Conservation (phyloP, 2,797 vertebrate species). For the Rhinoraja longicauda region DNA sequence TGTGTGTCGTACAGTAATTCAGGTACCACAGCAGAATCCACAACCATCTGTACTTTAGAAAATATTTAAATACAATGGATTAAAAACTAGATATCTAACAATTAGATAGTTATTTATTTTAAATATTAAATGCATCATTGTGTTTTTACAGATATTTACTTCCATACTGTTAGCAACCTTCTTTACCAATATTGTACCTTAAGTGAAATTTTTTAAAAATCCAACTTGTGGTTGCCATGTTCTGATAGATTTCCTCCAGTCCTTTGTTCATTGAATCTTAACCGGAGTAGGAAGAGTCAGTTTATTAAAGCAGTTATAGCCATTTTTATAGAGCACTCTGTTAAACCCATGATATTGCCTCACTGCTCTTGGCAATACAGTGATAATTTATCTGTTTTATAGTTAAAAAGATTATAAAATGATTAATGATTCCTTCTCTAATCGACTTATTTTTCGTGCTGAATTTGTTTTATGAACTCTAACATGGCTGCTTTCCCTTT, state of each 20-base stretch:
- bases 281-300: background rate
- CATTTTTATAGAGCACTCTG: conserved; percentile 4
- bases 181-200: background rate
- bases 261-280: conserved; percentile 8
- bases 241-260: background rate
- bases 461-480: conserved; percentile 22
- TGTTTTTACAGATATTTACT: background rate
- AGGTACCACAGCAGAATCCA: conserved; percentile 55
- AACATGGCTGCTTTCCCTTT: conserved; percentile 20
- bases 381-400: background rate
- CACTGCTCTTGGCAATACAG: background rate
- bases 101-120: background rate
- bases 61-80: background rate
- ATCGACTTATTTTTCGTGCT: conserved; percentile 1
- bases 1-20: conserved; percentile 85
- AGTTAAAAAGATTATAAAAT: conserved; percentile 44
- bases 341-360: background rate
- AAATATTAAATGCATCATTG: background rate
- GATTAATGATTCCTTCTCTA: conserved; percentile 52
- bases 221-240: background rate
- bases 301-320: background rate
- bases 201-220: background rate
- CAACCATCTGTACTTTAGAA: background rate
- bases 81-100: background rate
- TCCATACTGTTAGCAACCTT: background rate